Percentiles rank a stretch among this genome's conserved stretches.
Conservation (phyloP, 2,888 invertebrate species). For the Watsonalla binaria region DNA sequence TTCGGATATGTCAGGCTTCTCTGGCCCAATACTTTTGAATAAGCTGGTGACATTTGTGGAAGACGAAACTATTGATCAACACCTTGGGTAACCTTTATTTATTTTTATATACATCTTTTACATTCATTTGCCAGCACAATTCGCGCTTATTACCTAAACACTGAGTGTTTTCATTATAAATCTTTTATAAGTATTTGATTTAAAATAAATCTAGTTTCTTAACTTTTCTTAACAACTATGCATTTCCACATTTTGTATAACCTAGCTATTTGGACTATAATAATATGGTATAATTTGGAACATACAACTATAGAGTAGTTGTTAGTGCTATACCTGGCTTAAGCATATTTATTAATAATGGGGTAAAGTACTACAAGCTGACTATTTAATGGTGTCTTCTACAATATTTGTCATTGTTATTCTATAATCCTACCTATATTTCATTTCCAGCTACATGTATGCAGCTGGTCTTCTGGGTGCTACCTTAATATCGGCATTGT, state of each 20-base stretch:
- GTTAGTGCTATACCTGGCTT: background rate
- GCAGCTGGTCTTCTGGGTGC: slow-evolving; percentile 59
- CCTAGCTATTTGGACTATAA: too few relatives aligned
- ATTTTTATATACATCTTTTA: background rate
- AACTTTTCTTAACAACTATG: too few relatives aligned
- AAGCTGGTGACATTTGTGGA: slow-evolving; percentile 89
- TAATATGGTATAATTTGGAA: too few relatives aligned
- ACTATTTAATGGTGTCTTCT: background rate
- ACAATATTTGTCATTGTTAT: too few relatives aligned
- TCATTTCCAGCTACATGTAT: slow-evolving; percentile 58
- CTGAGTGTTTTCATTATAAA: too few relatives aligned
- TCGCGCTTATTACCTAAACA: too few relatives aligned
- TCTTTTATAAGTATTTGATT: too few relatives aligned
- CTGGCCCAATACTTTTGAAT: slow-evolving; percentile 92
- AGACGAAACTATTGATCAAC: slow-evolving; percentile 81
- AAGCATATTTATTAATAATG: background rate
- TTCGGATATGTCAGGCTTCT: slow-evolving; percentile 91
- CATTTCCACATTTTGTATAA: too few relatives aligned
- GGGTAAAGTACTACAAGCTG: background rate
- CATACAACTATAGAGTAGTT: too few relatives aligned
- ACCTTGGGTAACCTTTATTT: slow-evolving; percentile 77
- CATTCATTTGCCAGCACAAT: too few relatives aligned
- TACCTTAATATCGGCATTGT: slow-evolving; percentile 82
- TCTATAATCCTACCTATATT: background rate
- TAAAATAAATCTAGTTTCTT: too few relatives aligned